Conservation (phyloP, 2,113 vertebrate species). For the Dipodomys spectabilis region DNA sequence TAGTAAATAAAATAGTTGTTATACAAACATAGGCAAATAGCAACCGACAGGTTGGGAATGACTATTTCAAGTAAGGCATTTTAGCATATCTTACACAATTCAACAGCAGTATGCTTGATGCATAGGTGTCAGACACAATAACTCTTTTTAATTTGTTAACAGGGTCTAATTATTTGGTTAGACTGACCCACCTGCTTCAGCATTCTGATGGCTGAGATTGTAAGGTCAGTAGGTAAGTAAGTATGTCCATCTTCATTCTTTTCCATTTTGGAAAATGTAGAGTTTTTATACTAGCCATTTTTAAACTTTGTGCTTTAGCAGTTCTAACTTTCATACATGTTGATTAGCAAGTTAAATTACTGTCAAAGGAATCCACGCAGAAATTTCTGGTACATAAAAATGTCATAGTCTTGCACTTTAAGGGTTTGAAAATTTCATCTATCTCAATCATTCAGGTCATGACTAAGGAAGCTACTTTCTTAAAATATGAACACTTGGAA, state of each 20-base stretch:
- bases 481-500: background rate
- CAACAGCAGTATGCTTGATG: background rate
- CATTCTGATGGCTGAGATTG: no score
- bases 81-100: background rate
- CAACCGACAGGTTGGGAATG: background rate
- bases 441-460: background rate
- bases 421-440: background rate
- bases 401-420: background rate
- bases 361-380: background rate
- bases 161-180: no score
- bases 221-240: no score
- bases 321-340: background rate
- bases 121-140: background rate
- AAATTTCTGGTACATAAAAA: conserved; percentile 16
- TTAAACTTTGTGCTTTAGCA: background rate
- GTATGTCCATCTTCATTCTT: background rate
- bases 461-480: background rate
- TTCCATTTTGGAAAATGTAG: background rate
- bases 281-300: background rate
- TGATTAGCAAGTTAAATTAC: background rate
- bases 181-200: no score
- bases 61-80: conserved; percentile 9
- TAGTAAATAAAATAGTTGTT: background rate
- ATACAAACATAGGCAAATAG: background rate
- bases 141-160: no score